Evolutionary conservation across 2,888 invertebrate genomes (phyloP).

Genomic region (Icerya purchasi): DNA sequence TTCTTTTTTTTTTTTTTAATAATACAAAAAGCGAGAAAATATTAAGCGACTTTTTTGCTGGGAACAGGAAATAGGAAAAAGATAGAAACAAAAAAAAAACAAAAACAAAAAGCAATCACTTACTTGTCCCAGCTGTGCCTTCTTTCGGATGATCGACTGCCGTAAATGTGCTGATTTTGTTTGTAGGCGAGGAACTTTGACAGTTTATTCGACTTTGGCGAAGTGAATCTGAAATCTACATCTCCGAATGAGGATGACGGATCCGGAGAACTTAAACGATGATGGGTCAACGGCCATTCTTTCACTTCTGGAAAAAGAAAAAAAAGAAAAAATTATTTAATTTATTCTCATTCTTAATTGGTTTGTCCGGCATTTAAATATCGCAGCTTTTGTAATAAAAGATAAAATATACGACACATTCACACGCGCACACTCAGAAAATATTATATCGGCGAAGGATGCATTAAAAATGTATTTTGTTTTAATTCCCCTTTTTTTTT

Average conservation of each 20-base stretch:
- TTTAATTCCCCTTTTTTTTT: too few relatives aligned
- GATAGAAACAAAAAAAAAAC: not conserved
- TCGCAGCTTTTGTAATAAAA: too few relatives aligned
- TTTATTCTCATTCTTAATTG: too few relatives aligned
- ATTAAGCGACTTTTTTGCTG: not conserved
- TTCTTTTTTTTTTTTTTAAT: not conserved
- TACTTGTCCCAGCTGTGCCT: constrained; percentile 12
- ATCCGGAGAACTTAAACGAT: constrained; percentile 11
- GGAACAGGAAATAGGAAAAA: not conserved
- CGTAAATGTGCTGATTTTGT: constrained; percentile 3
- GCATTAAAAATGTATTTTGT: too few relatives aligned
- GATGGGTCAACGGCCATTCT: constrained; percentile 11
- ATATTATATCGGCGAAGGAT: too few relatives aligned
- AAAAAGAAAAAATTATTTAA: not conserved
- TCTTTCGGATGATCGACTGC: constrained; percentile 7
- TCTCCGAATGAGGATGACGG: constrained; percentile 7
- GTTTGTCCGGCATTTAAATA: too few relatives aligned
- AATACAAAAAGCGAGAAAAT: not conserved
- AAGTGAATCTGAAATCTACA: constrained; percentile 6
- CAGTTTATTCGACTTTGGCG: constrained; percentile 6
- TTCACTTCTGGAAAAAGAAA: constrained; percentile 4
- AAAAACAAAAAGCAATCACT: not conserved
- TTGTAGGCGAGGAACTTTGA: constrained; percentile 3
- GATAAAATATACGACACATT: too few relatives aligned
- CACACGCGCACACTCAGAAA: too few relatives aligned